These are phyloP conservation scores for Gavialis gangeticus DNA, from an alignment of 2,113 vertebrate species.

Conservation along the genomic window DNA sequence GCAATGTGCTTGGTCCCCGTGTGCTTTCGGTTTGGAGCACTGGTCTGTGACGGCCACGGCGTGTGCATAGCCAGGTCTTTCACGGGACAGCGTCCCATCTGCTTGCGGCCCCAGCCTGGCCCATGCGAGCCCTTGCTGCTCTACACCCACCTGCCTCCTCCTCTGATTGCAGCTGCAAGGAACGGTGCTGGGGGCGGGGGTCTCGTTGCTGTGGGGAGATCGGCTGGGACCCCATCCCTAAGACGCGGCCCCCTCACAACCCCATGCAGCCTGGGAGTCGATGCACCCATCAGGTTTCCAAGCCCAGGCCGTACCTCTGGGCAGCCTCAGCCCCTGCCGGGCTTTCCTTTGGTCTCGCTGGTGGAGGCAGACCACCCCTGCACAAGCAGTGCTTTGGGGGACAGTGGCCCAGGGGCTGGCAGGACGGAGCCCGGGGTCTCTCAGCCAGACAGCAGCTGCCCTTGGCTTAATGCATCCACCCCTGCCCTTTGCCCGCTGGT, in stretches of 20 bases:
- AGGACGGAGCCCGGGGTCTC: rapidly evolving
- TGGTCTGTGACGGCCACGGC: background rate
- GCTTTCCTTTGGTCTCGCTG: background rate
- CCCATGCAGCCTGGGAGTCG: too few species aligned
- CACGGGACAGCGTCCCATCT: background rate
- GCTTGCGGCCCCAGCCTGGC: background rate
- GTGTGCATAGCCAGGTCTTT: rapidly evolving
- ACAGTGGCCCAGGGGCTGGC: background rate
- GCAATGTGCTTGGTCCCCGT: too few species aligned
- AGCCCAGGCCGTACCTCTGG: too few species aligned
- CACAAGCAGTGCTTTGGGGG: rapidly evolving
- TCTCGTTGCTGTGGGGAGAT: background rate
- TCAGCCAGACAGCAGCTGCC: background rate
- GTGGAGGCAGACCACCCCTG: too few species aligned
- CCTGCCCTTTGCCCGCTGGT: background rate
- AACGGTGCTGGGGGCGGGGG: rapidly evolving
- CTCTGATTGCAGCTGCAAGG: background rate
- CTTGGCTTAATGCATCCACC: background rate
- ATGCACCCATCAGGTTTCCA: background rate
- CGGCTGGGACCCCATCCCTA: background rate
- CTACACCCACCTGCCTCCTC: background rate
- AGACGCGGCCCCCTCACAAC: too few species aligned
- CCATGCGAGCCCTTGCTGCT: background rate
- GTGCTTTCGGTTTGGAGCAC: background rate
- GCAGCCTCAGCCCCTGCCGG: background rate